A percentile compares a stretch with the other conserved stretches of the same genome.
Conservation (phyloP, 37 sponge, comb jelly and placozoan species). For the Hexactinellida sp. region DNA sequence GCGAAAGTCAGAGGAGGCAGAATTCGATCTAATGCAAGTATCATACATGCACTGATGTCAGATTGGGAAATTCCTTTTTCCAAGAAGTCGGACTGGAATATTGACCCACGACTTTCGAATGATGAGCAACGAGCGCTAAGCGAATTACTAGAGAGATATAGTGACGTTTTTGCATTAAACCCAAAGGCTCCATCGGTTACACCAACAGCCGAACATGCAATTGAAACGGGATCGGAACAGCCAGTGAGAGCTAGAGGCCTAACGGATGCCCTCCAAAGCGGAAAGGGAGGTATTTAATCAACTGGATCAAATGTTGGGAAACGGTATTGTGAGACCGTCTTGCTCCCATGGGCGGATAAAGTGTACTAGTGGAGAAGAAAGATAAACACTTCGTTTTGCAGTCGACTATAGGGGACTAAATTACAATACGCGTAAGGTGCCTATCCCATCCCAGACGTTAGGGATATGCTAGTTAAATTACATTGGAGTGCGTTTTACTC, state of each 20-base stretch:
- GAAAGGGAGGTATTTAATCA: neutral
- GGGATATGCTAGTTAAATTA: neutral
- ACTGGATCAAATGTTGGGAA: neutral
- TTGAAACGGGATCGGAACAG: neutral
- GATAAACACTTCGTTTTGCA: neutral
- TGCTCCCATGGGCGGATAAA: neutral
- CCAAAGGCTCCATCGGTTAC: neutral
- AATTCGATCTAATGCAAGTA: too few species aligned
- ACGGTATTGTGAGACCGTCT: neutral
- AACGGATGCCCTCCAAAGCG: neutral
- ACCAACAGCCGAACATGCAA: neutral
- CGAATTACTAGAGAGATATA: too few species aligned
- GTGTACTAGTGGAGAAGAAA: neutral
- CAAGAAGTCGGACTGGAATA: too few species aligned
- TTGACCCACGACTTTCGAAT: too few species aligned
- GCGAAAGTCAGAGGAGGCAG: too few species aligned
- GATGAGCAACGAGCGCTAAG: too few species aligned
- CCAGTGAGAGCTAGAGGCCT: neutral
- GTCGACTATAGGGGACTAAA: neutral
- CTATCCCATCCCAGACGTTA: neutral
- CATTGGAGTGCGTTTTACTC: neutral
- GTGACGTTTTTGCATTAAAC: too few species aligned
- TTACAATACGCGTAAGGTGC: neutral
- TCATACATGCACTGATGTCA: too few species aligned
- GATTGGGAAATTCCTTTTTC: too few species aligned